phyloP scores from a whole-genome alignment of 2,888 invertebrate genomes.

The Anaspis maculata region DNA sequence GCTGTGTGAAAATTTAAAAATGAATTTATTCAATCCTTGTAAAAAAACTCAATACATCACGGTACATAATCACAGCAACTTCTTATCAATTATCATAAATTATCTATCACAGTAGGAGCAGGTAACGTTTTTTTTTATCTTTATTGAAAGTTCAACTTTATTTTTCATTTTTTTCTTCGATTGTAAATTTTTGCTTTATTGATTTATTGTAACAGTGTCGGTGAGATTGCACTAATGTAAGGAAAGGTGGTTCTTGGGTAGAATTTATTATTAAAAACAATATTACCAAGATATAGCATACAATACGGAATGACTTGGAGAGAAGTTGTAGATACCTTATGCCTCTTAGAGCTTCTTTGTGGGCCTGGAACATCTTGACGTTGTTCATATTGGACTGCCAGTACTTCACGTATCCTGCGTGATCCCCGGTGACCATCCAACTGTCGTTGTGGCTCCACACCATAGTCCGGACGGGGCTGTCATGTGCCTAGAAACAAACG shows the following conservation, averaged over 20 bases:
- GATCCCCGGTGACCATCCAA: constrained; percentile 99
- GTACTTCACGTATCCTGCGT: constrained; percentile 97
- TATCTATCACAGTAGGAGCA: constrained; percentile 25
- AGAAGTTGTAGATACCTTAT: constrained; percentile 70
- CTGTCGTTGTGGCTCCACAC: constrained; percentile 99
- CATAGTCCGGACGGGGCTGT: constrained; percentile 98
- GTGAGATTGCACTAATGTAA: constrained; percentile 29
- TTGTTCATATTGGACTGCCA: constrained; percentile 99
- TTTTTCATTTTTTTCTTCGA: too few species aligned
- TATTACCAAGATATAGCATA: constrained; percentile 31
- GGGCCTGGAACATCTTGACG: constrained; percentile 99
- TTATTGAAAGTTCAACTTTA: constrained; percentile 15
- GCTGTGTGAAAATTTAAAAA: constrained; percentile 25
- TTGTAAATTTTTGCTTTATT: too few species aligned
- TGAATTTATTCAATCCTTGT: constrained; percentile 41
- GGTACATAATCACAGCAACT: constrained; percentile 32
- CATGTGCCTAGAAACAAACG: constrained; percentile 75
- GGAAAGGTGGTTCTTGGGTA: constrained; percentile 35
- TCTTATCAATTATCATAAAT: constrained; percentile 13
- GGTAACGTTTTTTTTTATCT: constrained; percentile 13
- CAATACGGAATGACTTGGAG: constrained; percentile 37
- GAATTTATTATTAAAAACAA: constrained; percentile 36
- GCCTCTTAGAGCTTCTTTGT: constrained; percentile 98
- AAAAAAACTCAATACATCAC: constrained; percentile 30
- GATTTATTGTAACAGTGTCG: too few species aligned